Base-by-base conservation (phyloP, 1,140 invertebrate genomes). In the Philotrypesis tridentata region DNA sequence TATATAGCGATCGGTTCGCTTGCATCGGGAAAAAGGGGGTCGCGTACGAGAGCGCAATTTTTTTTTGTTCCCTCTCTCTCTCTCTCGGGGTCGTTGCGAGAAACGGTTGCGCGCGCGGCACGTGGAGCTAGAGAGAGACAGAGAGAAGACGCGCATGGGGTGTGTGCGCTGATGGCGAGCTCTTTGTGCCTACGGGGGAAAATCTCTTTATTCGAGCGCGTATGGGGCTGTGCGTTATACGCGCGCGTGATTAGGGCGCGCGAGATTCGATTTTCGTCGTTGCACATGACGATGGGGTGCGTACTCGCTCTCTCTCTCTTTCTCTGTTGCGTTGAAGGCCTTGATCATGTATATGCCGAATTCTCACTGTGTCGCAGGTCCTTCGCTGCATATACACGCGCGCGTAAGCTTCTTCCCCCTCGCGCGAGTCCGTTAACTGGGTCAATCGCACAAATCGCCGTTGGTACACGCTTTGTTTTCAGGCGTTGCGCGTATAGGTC, bases 81-180 rank as follows among this genome's bases (percentile, higher is more conserved):
- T 21, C 37, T 14, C 40, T 48, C 79, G 75, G 82, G 55, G 63
- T 37, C 63, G 75, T 73, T 86, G n/a, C 83, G 84, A 84, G 79
- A 84, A 85, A 85, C 85, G 84, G 85, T 86, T 85, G 82, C 77
- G 73, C n/a, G 27, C 11, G 23, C 31, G 43, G 43, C 80, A 72
- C 75, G 71, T 65, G 73, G 60, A 65, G 80, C 40, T 37, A 67
- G 67, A 72, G 60, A 79, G 67, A 79, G 55, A 79, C 2, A 60
- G 40, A 76, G 25, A 60, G 55, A 27, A 61, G 33, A 43, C 23
- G 63, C 37, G 33, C 29, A 12, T 77, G 33, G 75, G 75, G 75
- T 77, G 73, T 8, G 48, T 11, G n/a, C n/a, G n/a, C n/a, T n/a
- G n/a, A n/a, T 74, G 60, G n/a, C 74, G 33, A 55, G 63, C 65